Evolutionary conservation across 2,113 vertebrate species (phyloP), one percentile per base, ranked within the genome.

Genomic region (Spizaetus ornatus): DNA sequence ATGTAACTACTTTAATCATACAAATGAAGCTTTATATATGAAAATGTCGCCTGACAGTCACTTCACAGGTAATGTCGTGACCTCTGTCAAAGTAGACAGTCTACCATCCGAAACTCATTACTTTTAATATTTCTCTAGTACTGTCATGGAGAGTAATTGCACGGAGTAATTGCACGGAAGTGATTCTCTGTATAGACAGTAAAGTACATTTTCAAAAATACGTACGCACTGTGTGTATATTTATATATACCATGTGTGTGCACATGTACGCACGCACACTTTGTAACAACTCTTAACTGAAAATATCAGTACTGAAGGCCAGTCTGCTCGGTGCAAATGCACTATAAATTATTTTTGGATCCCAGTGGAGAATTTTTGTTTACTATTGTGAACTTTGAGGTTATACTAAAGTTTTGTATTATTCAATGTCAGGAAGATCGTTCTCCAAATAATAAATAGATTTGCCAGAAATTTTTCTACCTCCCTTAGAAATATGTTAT

Each of bases 141-240:
- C 9, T 83, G 38, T 29, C 26, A 29, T 16, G 26, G 52, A 53
- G 15, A 29, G 52, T 53, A 29, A 52, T 50, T 25, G 48, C 48
- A 50, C 2, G 7, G 48, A n/a, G 58, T 11, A 25, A 29, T 23
- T 47, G 61, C 16, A 18, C 16, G 31, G 52, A 21, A 29, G 36
- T 8, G 16, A 10, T 36, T 78, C 20, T 70, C 38, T 26, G 6
- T 4, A 8, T 5, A 13, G 78, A 1, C 59, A 36, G 11, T 38
- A 10, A 67, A 67, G 47, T 3, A 14, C 13, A 7, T 25, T 32
- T 78, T 45, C 36, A 22, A 7, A 43, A 16, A 19, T 4, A 2
- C 2, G 0, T 0, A 5, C 4, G 10, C 13, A 11, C 27, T 9
- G 7, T 55, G 38, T 63, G 23, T 36, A 0, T 5, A 0, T 23